Conservation (phyloP, 2,797 vertebrate species). For the Chromis chromis region DNA sequence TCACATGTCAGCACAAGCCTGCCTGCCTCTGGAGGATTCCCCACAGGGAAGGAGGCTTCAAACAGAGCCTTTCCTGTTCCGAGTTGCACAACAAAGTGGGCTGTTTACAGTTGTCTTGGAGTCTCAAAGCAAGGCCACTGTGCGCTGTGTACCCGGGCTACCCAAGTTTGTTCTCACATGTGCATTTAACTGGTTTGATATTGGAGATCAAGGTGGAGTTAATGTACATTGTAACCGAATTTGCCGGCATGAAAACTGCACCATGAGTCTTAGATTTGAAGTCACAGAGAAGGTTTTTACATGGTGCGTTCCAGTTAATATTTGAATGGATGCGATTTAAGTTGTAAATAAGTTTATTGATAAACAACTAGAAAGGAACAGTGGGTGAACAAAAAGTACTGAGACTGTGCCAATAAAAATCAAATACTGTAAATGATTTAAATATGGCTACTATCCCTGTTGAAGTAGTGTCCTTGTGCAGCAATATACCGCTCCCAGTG, state of each 20-base stretch:
- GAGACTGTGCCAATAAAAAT: too few relatives aligned
- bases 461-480: too few relatives aligned
- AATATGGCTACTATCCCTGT: too few relatives aligned
- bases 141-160: neutral
- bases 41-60: conserved; percentile 35
- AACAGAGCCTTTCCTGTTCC: conserved; percentile 60
- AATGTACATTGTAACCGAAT: neutral
- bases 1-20: conserved; percentile 70
- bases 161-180: neutral
- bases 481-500: too few relatives aligned
- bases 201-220: neutral
- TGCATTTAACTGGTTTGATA: neutral
- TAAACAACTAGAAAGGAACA: too few relatives aligned
- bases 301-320: too few relatives aligned
- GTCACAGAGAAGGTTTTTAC: neutral
- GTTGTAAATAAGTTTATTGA: too few relatives aligned
- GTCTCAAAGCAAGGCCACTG: conserved; percentile 12
- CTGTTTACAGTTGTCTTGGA: conserved; percentile 44
- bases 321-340: too few relatives aligned
- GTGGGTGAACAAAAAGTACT: too few relatives aligned
- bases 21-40: conserved; percentile 51
- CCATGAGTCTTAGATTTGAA: neutral
- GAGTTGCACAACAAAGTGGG: conserved; percentile 22
- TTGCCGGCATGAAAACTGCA: neutral
- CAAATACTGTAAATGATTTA: too few relatives aligned